These are phyloP conservation scores for Collichthys lucidus DNA, from an alignment of 2,113 vertebrate genomes.

Conservation along the genomic window DNA sequence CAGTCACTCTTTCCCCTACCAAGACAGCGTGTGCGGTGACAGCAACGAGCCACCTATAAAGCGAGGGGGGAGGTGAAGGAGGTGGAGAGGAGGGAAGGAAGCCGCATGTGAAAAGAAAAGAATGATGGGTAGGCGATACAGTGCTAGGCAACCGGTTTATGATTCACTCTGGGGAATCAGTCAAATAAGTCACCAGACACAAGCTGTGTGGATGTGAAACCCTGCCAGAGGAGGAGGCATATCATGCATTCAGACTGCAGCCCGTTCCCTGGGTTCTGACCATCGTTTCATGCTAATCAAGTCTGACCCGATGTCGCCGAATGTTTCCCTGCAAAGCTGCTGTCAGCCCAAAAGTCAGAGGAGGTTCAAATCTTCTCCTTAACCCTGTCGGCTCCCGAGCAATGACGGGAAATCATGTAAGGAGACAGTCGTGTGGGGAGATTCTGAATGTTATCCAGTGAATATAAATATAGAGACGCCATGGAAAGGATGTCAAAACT, in stretches of 20 bases:
- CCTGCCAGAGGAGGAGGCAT: conserved; percentile 12
- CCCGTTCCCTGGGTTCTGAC: conserved; percentile 38
- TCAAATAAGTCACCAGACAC: conserved; percentile 24
- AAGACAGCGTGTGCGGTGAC: conserved; percentile 51
- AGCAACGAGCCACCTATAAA: conserved; percentile 63
- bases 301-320: conserved; percentile 6
- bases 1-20: conserved; percentile 38
- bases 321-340: background rate
- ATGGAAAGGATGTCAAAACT: background rate
- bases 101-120: conserved; percentile 32
- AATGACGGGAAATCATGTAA: conserved; percentile 1
- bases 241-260: conserved; percentile 12
- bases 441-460: background rate
- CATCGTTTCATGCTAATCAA: conserved; percentile 18
- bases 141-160: conserved; percentile 48
- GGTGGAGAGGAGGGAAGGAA: conserved; percentile 27
- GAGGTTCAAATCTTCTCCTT: background rate
- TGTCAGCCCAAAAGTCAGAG: background rate
- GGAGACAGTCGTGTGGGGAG: background rate
- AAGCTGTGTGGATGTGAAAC: background rate
- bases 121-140: conserved; percentile 48
- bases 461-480: background rate
- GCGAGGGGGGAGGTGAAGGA: background rate
- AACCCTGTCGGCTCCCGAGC: background rate
- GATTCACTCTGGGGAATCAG: conserved; percentile 54